Percentiles rank a stretch among this genome's conserved stretches.
phyloP scores from a whole-genome alignment of 2,113 vertebrate species.

The Carassius carassius region DNA sequence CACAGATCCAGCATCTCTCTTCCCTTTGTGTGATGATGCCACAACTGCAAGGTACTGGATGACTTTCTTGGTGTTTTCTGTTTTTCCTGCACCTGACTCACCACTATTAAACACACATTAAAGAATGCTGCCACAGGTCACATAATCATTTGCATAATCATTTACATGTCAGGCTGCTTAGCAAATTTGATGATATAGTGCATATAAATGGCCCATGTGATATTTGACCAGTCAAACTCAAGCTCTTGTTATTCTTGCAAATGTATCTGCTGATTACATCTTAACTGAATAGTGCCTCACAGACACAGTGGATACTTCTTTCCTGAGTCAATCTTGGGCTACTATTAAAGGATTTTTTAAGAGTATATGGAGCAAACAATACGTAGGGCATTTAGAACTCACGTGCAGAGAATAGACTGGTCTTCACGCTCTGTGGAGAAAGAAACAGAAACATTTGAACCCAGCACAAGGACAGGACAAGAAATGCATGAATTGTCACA shows the following conservation, averaged over 20 bases:
- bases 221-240: slow-evolving; percentile 47
- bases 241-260: slow-evolving; percentile 8
- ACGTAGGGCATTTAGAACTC: slow-evolving; percentile 71
- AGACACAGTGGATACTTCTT: neutral
- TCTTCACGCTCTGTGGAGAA: slow-evolving; percentile 90
- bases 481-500: slow-evolving; percentile 41
- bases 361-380: neutral
- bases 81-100: slow-evolving; percentile 97
- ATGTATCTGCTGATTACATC: slow-evolving; percentile 27
- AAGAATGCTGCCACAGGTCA: slow-evolving; percentile 41
- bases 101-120: slow-evolving; percentile 74
- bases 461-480: slow-evolving; percentile 1
- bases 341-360: neutral
- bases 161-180: neutral
- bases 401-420: slow-evolving; percentile 99
- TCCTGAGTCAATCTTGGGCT: neutral
- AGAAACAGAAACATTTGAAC: slow-evolving; percentile 10
- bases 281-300: slow-evolving; percentile 2
- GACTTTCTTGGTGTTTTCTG: slow-evolving; percentile 98
- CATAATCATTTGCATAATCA: neutral
- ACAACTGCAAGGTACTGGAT: slow-evolving; percentile 96
- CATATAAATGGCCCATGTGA: neutral
- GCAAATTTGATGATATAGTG: neutral
- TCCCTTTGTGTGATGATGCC: slow-evolving; percentile 95
- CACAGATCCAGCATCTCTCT: slow-evolving; percentile 72